Evolutionary conservation across 1,140 invertebrate genomes (phyloP), one percentile per base, ranked within the genome.

Genomic region (Procambarus virginalis): DNA sequence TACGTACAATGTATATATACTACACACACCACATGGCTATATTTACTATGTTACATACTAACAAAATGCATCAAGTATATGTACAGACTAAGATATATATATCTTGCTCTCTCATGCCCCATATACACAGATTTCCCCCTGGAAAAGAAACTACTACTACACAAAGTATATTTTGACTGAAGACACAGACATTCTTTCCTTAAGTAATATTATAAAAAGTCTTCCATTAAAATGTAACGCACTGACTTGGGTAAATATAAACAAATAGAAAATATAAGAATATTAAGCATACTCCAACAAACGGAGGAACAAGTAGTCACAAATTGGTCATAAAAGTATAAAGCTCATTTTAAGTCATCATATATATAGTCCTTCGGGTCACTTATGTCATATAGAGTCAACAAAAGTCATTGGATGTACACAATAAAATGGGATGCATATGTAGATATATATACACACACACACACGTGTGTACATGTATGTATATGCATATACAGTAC

Each of bases 191-290:
- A 80, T 55, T 58, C 0, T 58, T 80, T 80, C 78, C 49, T 22
- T 51, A 55, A 55, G 49, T 20, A 80, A 80, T 55, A 55, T 22
- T 45, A 79, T 80, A 80, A 20, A 20, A 64, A 20, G 49, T 55
- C 22, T 55, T 55, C 55, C 49, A 58, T 55, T 34, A 80, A 45
- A 80, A 80, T 80, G 78, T n/a, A 80, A 80, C 12, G n/a, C n/a
- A 51, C 22, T 80, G 78, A 80, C 49, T 80, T 80, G 45, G 78
- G 48, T 12, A 58, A 80, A 22, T 10, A 55, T 80, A 12, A 80
- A 49, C 60, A 64, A 9, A 80, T 20, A 80, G 20, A 49, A 80
- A 58, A n/a, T 10, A 80, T n/a, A 80, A 80, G 78, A 80, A 80
- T 51, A 51, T 22, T 51, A 51, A 80, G 78, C 78, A 55, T 22